Evolutionary conservation across 2,888 invertebrate species (phyloP), one percentile per base, ranked within the genome.

Genomic region (Cantharis rustica): DNA sequence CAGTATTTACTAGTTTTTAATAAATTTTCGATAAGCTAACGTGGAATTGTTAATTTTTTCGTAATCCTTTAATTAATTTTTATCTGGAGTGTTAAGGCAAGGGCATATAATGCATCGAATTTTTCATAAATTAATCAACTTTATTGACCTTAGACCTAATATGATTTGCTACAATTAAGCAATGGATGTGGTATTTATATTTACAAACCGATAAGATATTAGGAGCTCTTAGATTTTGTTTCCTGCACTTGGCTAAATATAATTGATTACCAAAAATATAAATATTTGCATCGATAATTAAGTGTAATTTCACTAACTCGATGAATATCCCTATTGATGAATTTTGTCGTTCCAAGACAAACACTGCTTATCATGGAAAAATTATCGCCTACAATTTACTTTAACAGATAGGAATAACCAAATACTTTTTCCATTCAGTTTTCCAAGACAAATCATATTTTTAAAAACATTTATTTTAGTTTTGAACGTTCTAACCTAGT

Each of bases 71-170:
- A 47, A 47, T 13, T 47, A 20, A 17, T 16, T 64, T 64, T 16
- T 64, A 17, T 64, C 16, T 17, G 0, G 3, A 64, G 20, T 64
- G 13, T 64, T 64, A 64, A 16, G 10, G 16, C 11, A 73, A 68
- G 61, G 68, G 16, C 61, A 62, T 61, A 73, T 69, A n/a, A 47
- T 47, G 17, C 63, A 69, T 73, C 31, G 69, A 62, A 68, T 69
- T 63, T 62, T 73, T 31, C 68, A 68, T 68, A 73, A 26, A 61
- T 73, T 61, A 73, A 73, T 73, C 69, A 73, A 73, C 61, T 64
- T 63, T 23, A 62, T 75, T 70, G 69, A 66, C 75, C 71, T 27
- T 26, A 64, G 74, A 75, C 75, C 75, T 71, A 47, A 16, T 71
- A 70, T 71, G 64, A 62, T 75, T 68, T 66, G 61, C 66, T 61